phyloP scores from a whole-genome alignment of 35 echinoderm and acorn worm genomes.

The Holothuria glaberrima region DNA sequence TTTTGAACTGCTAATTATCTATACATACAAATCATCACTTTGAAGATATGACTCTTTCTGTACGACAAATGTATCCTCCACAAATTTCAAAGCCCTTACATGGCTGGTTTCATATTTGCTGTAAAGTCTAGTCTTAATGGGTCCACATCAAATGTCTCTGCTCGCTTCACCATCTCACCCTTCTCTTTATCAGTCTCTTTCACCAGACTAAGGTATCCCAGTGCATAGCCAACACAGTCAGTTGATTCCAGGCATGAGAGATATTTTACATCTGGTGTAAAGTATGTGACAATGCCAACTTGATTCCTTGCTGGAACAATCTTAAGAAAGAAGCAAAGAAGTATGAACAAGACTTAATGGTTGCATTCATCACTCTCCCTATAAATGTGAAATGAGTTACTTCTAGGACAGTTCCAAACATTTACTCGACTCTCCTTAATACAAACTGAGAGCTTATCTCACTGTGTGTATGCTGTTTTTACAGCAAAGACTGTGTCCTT shows the following conservation, averaged over 20 bases:
- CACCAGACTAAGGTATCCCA: slow-evolving; percentile 88
- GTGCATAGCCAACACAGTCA: slow-evolving; percentile 90
- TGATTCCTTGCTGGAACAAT: slow-evolving; percentile 81
- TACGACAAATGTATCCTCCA: no score
- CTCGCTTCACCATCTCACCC: slow-evolving; percentile 47
- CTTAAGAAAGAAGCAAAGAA: slow-evolving; percentile 43
- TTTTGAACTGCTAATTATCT: no score
- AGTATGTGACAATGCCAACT: slow-evolving; percentile 67
- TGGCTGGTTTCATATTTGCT: slow-evolving; percentile 90
- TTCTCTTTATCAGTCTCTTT: slow-evolving; percentile 8
- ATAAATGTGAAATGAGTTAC: no score
- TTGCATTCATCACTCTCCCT: no score
- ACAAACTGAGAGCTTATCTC: no score
- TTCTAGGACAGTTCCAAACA: no score
- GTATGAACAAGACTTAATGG: no score
- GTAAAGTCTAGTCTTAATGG: slow-evolving; percentile 92
- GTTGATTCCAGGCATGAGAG: slow-evolving; percentile 16
- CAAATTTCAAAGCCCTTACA: slow-evolving; percentile 62
- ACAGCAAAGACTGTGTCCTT: no score
- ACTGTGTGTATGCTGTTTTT: no score
- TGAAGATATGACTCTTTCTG: no score
- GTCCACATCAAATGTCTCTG: slow-evolving; percentile 76
- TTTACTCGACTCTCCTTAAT: no score
- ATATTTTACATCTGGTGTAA: slow-evolving; percentile 62
- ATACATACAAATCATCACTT: no score